Evolutionary conservation across 2,113 vertebrate species (phyloP), one percentile per base, ranked within the genome.

Genomic region (Rhea pennata): DNA sequence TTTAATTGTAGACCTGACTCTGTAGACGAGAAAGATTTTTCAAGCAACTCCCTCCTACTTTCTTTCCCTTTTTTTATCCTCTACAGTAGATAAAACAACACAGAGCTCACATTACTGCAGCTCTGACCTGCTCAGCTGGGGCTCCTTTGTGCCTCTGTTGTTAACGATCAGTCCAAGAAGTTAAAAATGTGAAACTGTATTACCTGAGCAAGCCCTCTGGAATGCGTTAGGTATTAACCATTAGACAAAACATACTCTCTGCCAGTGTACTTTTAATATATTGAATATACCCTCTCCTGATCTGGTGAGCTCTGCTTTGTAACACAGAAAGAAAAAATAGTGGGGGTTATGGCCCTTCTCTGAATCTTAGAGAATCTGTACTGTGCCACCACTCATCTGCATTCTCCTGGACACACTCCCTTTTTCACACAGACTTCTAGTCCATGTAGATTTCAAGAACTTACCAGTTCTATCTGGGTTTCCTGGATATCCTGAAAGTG

Each of bases 381-480:
- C 69, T 87, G 74, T 73, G 72, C 75, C 20, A 23, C 67, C 74
- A 53, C 58, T 87, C 84, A 82, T 79, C 77, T 69, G 44, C 67
- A 6, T 79, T 85, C 53, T 82, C 44, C 74, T 79, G 89, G n/a
- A 44, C 66, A 23, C 5, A 1, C 1, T 91, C 48, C 4, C 6
- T 82, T 87, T 56, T 84, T 33, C 74, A 91, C 2, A 10, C 66
- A 54, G 70, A 44, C 51, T 58, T 87, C 59, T 62, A 65, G 84
- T 73, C 81, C 27, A 6, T 27, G 23, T 14, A 73, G 66, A 65
- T 91, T 91, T 70, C 53, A 79, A 44, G 71, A 87, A 58, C 91
- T 91, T 95, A 91, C 85, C 42, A 89, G 89, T 78, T 95, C 96
- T 85, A 12, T 66, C 62, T 85, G 82, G 48, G 78, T 76, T 95